Evolutionary conservation across 2,888 invertebrate species (phyloP), one percentile per base, ranked within the genome.

Genomic region (Colostygia pectinataria): DNA sequence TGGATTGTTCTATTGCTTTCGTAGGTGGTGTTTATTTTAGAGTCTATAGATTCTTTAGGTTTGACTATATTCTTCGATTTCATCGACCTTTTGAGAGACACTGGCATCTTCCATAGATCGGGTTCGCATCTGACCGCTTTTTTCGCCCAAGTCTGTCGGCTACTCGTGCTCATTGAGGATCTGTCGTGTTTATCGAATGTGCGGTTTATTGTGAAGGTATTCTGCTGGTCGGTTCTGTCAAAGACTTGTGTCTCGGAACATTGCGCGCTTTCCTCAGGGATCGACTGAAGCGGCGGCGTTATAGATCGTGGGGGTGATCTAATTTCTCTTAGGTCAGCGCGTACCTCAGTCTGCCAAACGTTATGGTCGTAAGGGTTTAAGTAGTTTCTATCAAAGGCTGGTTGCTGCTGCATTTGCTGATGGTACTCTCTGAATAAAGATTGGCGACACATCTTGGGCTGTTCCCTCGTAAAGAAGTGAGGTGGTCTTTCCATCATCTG

Each of bases 211-310:
- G 85, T 83, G 50, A 90, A 90, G 1, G 90, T 89, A 13, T 71
- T 66, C 65, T 78, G 75, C 47, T 67, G 74, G 56, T 80, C 68
- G 37, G 77, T 80, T 63, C 71, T 77, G 48, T 85, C 77, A 2
- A 83, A 60, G 6, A 66, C 49, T 33, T 80, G 81, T n/a, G 80
- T 80, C 29, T 83, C 78, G 1, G 76, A 83, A 45, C 75, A 66
- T 27, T 86, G 82, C 2, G 62, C 61, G 54, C 83, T 90, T 58
- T 91, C 91, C 71, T 92, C 91, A 7, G 90, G 88, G 25, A 91
- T 91, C 0, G 88, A 82, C 31, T 86, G 83, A 9, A 91, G 68
- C 1, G 86, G 83, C 1, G 84, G 84, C 0, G 86, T 80, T 25
- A 82, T 61, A 1, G 90, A 83, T 39, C 86, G 68, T 1, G 83